Conservation (phyloP, 2,797 vertebrate species). For the Ctenosaura bakeri region DNA sequence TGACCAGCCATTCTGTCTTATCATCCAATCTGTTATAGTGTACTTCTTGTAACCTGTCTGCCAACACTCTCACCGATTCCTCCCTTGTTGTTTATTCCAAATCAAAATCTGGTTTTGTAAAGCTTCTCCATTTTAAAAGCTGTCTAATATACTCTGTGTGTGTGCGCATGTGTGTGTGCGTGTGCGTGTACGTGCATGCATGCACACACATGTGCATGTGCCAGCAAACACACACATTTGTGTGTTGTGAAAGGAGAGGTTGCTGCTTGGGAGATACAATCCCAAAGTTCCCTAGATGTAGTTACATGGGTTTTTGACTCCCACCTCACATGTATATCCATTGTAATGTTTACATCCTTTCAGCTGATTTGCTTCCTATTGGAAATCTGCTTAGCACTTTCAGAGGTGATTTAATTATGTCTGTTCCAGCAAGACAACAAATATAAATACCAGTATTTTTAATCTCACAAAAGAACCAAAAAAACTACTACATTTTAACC, state of each 20-base stretch:
- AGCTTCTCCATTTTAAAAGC: not conserved
- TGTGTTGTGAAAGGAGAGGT: not conserved
- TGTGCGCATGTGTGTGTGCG: no score
- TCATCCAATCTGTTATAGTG: not conserved
- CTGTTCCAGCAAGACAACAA: conserved; percentile 4
- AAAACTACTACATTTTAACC: not conserved
- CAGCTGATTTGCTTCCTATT: not conserved
- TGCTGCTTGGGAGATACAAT: not conserved
- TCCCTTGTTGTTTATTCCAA: not conserved
- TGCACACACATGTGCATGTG: no score
- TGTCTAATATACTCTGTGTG: not conserved
- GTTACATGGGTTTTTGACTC: not conserved
- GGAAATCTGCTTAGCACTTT: conserved; percentile 2
- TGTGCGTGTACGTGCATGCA: no score
- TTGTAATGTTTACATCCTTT: not conserved
- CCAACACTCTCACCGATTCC: not conserved
- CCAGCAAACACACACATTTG: no score
- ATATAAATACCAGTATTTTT: conserved; percentile 32
- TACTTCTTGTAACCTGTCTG: not conserved
- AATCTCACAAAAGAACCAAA: conserved; percentile 3
- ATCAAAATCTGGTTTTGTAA: not conserved
- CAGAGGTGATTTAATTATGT: conserved; percentile 8
- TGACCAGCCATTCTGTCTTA: not conserved
- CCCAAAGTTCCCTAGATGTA: not conserved
- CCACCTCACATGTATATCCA: not conserved